Evolutionary conservation across 2,888 invertebrate genomes (phyloP).

Genomic region (Parnassius mnemosyne): DNA sequence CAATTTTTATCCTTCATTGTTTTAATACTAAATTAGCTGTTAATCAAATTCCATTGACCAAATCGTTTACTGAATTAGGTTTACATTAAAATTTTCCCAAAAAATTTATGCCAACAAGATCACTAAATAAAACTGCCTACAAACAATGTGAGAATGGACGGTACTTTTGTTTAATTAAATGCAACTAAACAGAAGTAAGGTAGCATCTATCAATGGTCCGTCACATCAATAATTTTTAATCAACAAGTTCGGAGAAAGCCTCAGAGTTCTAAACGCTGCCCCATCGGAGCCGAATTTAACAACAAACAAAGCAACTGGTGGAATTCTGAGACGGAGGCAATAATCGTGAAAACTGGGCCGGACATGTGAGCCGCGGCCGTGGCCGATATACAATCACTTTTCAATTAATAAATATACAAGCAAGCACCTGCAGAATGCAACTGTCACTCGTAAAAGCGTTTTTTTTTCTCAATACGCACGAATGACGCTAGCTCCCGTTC

Average conservation of each 20-base stretch:
- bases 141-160: background rate
- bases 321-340: constrained; percentile 50
- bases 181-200: background rate
- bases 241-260: constrained; percentile 52
- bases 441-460: constrained; percentile 54
- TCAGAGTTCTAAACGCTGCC: constrained; percentile 42
- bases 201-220: background rate
- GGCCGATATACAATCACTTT: constrained; percentile 79
- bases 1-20: constrained; percentile 6
- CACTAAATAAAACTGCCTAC: background rate
- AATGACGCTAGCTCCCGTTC: constrained; percentile 44
- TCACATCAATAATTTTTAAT: constrained; percentile 32
- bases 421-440: constrained; percentile 75
- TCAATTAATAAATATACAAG: constrained; percentile 73
- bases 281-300: constrained; percentile 33
- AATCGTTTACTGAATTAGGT: constrained; percentile 5
- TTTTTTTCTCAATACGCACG: constrained; percentile 42
- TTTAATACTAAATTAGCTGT: constrained; percentile 6
- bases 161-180: background rate
- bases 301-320: constrained; percentile 72
- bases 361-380: constrained; percentile 78
- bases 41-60: constrained; percentile 11
- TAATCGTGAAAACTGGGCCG: constrained; percentile 76
- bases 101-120: background rate
- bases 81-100: background rate